A percentile compares a stretch with the other conserved stretches of the same genome.
phyloP scores from a whole-genome alignment of 2,888 invertebrate species.

The Leptopilina drosophilae region DNA sequence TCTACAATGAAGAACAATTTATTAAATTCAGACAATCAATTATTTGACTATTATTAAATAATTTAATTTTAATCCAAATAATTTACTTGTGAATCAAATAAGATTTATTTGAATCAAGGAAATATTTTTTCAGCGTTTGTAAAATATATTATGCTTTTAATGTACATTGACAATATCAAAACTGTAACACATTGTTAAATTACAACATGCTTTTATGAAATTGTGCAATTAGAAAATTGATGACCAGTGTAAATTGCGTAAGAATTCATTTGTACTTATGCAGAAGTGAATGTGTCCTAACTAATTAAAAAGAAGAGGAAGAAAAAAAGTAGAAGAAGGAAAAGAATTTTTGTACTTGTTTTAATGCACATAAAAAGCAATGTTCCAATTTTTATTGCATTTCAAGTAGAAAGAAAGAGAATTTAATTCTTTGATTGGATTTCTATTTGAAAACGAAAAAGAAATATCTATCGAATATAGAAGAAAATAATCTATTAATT shows the following conservation, averaged over 20 bases:
- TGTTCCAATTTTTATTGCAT: slow-evolving; percentile 3
- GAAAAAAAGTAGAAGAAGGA: no score
- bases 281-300: not conserved
- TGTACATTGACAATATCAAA: slow-evolving; percentile 21
- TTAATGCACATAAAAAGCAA: slow-evolving; percentile 18
- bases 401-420: no score
- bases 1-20: not conserved
- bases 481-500: no score
- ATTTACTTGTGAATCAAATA: no score
- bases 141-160: slow-evolving; percentile 14
- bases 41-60: no score
- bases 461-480: no score
- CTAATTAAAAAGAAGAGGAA: not conserved
- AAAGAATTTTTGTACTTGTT: slow-evolving; percentile 1
- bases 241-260: not conserved
- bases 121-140: no score
- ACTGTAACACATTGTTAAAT: slow-evolving; percentile 3
- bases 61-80: no score
- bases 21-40: not conserved
- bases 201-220: slow-evolving; percentile 8
- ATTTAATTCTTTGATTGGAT: no score
- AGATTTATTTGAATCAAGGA: no score
- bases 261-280: not conserved
- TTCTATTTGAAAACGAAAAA: no score
- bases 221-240: slow-evolving; percentile 20